phyloP scores from a whole-genome alignment of 2,888 invertebrate genomes.

The Eupithecia abbreviata region DNA sequence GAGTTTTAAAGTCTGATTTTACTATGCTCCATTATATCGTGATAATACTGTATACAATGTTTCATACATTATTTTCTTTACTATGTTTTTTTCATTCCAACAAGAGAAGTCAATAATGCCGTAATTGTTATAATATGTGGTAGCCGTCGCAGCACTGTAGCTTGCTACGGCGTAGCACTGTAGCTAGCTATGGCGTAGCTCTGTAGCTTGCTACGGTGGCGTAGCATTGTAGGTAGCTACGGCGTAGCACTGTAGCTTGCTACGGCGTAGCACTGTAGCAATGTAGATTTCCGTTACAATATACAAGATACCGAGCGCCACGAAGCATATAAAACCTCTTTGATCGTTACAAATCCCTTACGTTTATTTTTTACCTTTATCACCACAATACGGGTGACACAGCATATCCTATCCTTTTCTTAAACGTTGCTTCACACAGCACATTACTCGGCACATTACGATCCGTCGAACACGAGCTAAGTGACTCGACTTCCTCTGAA shows the following conservation, averaged over 20 bases:
- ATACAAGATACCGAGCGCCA: background rate
- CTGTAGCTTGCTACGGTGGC: background rate
- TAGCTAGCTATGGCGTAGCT: background rate
- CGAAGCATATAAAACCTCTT: background rate
- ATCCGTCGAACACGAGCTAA: slow-evolving; percentile 19
- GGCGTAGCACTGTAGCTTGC: background rate
- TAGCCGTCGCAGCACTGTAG: too few species aligned
- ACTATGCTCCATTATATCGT: too few species aligned
- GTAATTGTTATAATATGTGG: background rate
- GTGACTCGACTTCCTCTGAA: slow-evolving; percentile 28
- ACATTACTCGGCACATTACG: background rate
- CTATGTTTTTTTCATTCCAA: background rate
- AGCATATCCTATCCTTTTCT: background rate
- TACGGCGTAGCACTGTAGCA: background rate
- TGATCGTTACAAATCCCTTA: background rate
- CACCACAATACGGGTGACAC: background rate
- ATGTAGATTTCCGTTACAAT: background rate
- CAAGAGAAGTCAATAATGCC: background rate
- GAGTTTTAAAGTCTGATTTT: too few species aligned
- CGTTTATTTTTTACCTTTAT: background rate
- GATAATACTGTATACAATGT: too few species aligned
- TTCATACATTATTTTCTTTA: too few species aligned
- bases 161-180: too few species aligned
- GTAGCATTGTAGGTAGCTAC: background rate
- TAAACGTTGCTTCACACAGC: background rate